phyloP scores from a whole-genome alignment of 2,113 vertebrate species.

The Chamaea fasciata region DNA sequence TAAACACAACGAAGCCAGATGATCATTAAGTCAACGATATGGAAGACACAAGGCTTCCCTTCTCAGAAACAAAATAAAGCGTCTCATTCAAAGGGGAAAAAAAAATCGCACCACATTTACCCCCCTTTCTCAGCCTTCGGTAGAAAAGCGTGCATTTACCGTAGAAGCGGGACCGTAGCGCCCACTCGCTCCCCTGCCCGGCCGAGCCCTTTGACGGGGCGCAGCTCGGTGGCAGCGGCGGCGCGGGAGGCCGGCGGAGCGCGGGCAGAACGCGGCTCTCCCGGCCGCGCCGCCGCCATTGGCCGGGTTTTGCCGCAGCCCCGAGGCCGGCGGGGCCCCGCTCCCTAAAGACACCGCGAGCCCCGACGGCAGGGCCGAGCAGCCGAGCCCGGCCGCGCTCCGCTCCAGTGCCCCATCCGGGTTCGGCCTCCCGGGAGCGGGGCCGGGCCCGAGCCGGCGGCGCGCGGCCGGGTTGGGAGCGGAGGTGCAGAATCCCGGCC shows the following conservation, averaged over 20 bases:
- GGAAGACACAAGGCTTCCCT: fast-evolving
- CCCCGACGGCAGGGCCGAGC: too few species aligned
- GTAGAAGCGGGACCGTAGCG: background rate
- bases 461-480: background rate
- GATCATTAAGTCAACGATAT: background rate
- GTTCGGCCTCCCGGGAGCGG: too few species aligned
- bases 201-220: background rate
- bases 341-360: background rate
- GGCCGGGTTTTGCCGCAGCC: background rate
- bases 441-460: background rate
- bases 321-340: background rate
- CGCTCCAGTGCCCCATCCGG: too few species aligned
- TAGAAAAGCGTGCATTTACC: background rate
- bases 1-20: fast-evolving
- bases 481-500: background rate
- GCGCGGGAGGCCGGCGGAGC: background rate
- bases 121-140: fast-evolving
- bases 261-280: background rate
- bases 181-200: background rate
- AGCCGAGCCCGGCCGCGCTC: too few species aligned
- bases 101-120: fast-evolving
- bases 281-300: background rate
- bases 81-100: fast-evolving
- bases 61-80: fast-evolving
- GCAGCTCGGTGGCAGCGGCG: background rate